Conservation (phyloP, 2,113 vertebrate genomes). For the Struthidea cinerea region DNA sequence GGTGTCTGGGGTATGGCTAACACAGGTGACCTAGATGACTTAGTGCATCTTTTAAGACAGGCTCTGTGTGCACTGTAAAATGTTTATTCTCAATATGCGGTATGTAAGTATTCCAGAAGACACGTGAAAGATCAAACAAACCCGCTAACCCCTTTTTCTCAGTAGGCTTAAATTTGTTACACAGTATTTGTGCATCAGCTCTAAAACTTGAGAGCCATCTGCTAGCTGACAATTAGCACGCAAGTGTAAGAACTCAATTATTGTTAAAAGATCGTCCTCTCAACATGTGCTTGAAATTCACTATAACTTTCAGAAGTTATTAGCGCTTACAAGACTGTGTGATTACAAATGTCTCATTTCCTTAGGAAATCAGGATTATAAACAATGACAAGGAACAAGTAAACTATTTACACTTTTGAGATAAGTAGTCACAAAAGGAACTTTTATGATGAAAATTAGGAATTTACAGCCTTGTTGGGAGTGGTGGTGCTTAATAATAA, state of each 20-base stretch:
- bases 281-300: not conserved
- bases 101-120: not conserved
- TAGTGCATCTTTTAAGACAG: not conserved
- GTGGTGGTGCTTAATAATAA: not conserved
- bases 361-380: not conserved
- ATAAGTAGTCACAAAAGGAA: not conserved
- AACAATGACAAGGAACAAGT: not conserved
- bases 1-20: not conserved
- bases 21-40: not conserved
- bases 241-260: not conserved
- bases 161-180: not conserved
- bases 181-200: not conserved
- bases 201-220: not conserved
- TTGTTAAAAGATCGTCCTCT: not conserved
- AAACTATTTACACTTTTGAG: not conserved
- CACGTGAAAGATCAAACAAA: not conserved
- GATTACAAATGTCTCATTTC: not conserved
- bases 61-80: not conserved
- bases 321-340: not conserved
- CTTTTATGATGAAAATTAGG: not conserved
- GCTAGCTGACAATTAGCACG: not conserved
- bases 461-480: not conserved
- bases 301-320: not conserved
- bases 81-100: not conserved
- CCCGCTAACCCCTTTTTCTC: not conserved